Evolutionary conservation across 2,888 invertebrate species (phyloP).

Genomic region (Venustoraphidia nigricollis): DNA sequence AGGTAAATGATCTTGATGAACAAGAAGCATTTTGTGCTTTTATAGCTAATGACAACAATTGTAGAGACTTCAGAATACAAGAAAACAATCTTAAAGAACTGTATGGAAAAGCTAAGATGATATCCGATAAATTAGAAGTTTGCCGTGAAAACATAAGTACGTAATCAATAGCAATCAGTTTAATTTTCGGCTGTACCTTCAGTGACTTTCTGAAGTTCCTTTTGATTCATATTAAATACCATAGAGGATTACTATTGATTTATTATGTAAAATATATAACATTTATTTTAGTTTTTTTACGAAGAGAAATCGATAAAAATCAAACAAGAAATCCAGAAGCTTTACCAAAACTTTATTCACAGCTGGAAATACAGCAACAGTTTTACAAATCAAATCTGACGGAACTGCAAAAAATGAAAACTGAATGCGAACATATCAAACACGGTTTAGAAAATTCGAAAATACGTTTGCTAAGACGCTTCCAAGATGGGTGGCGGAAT

Average conservation of each 20-base stretch:
- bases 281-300: no score
- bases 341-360: slow-evolving; percentile 14
- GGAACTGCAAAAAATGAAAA: slow-evolving; percentile 19
- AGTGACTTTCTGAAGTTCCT: no score
- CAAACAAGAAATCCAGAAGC: background rate
- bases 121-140: slow-evolving; percentile 17
- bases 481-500: slow-evolving; percentile 6
- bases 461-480: slow-evolving; percentile 11
- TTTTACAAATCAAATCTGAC: slow-evolving; percentile 18
- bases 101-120: slow-evolving; percentile 17
- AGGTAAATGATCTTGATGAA: no score
- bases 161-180: background rate
- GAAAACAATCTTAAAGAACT: slow-evolving; percentile 15
- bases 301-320: slow-evolving; percentile 13
- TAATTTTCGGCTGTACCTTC: no score
- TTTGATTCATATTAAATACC: no score
- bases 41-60: no score
- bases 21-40: no score
- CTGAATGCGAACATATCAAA: slow-evolving; percentile 20
- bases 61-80: no score
- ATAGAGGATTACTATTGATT: no score
- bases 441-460: slow-evolving; percentile 18
- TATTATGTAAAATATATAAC: no score
- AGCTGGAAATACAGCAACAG: slow-evolving; percentile 16
- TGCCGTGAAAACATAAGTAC: slow-evolving; percentile 20